Conservation (phyloP, 2,888 invertebrate species). For the Colletes collaris region DNA sequence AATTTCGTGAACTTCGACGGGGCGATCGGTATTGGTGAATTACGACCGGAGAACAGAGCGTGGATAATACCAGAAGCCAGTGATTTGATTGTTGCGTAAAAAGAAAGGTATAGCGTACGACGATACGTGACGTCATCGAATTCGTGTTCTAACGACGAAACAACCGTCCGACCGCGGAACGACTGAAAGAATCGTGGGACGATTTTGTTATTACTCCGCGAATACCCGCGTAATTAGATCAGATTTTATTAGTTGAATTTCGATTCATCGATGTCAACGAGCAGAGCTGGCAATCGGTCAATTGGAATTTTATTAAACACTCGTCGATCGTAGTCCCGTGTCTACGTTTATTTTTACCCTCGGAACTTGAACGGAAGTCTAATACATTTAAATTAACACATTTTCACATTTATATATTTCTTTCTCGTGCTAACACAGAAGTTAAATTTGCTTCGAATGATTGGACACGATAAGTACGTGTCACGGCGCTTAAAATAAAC, state of each 20-base stretch:
- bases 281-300: constrained; percentile 11
- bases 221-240: constrained; percentile 5
- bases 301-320: constrained; percentile 23
- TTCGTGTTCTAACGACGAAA: no score
- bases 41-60: neutral
- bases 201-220: no score
- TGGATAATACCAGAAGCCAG: neutral
- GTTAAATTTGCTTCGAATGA: no score
- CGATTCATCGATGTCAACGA: constrained; percentile 22
- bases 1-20: neutral
- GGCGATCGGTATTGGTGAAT: neutral
- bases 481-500: neutral
- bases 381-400: no score
- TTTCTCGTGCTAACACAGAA: no score
- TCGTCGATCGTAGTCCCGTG: neutral
- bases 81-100: constrained; percentile 22
- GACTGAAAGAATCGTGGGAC: no score
- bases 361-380: neutral
- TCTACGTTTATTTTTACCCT: neutral
- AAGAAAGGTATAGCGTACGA: neutral
- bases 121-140: no score
- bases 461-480: no score
- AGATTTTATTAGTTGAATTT: constrained; percentile 3
- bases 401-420: no score
- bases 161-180: no score